Conservation (phyloP, 2,113 vertebrate species). For the Guaruba guarouba region DNA sequence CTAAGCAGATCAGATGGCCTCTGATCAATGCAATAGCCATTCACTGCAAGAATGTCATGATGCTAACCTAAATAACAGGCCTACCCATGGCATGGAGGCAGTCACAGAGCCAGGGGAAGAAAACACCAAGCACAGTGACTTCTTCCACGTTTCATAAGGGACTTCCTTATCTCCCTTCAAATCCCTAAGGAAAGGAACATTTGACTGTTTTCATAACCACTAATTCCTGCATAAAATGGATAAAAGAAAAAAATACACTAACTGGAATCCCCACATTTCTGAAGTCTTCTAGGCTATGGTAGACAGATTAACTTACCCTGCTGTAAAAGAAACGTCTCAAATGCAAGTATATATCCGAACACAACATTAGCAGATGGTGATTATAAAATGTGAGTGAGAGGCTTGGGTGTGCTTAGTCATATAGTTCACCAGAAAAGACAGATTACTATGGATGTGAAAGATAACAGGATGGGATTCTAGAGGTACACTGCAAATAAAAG, state of each 20-base stretch:
- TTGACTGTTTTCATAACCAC: background rate
- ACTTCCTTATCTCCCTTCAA: background rate
- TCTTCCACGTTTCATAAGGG: background rate
- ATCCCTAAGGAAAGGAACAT: background rate
- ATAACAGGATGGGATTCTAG: no score
- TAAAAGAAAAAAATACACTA: background rate
- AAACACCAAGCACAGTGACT: background rate
- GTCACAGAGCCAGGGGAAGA: constrained; percentile 13
- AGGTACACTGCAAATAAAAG: no score
- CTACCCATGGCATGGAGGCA: background rate
- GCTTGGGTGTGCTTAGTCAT: background rate
- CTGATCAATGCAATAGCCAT: background rate
- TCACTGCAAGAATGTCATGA: background rate
- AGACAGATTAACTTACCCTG: background rate
- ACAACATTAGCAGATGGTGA: background rate
- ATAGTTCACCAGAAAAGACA: background rate
- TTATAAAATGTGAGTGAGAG: background rate
- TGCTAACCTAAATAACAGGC: background rate
- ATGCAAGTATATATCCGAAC: background rate
- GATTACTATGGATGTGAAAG: background rate
- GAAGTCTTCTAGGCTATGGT: background rate
- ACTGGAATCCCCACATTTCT: background rate
- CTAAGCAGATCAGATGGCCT: background rate
- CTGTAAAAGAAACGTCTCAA: background rate
- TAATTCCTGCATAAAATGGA: background rate